A percentile compares a stretch with the other conserved stretches of the same genome.
Conservation (phyloP, 2,113 vertebrate genomes). For the Enhydra lutris region DNA sequence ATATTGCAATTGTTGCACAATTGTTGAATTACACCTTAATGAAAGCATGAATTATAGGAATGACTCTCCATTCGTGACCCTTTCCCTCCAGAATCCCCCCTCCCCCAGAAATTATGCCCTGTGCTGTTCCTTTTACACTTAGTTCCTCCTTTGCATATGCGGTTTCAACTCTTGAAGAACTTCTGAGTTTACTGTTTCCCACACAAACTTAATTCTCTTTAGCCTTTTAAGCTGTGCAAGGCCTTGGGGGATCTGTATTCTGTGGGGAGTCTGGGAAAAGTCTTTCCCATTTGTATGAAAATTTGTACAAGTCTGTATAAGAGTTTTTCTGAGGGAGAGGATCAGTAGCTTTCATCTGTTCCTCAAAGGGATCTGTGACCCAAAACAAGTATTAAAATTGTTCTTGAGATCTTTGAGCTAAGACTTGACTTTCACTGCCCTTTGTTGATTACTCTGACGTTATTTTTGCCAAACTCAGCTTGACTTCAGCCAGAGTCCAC, state of each 20-base stretch:
- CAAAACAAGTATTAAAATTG: neutral
- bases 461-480: neutral
- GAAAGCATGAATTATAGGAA: neutral
- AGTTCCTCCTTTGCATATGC: neutral
- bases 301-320: neutral
- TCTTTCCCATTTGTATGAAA: neutral
- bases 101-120: neutral
- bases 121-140: neutral
- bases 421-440: neutral
- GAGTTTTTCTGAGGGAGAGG: neutral
- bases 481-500: neutral
- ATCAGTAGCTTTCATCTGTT: neutral
- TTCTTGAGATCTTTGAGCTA: neutral
- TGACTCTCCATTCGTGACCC: neutral
- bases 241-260: neutral
- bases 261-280: neutral
- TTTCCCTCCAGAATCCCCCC: neutral
- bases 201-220: neutral
- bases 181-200: neutral
- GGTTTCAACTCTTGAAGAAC: neutral
- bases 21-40: neutral
- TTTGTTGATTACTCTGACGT: neutral
- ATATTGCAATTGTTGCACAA: neutral
- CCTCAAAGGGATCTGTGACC: neutral
- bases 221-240: neutral